Evolutionary conservation across 2,797 vertebrate species (phyloP).

Genomic region (Naso thynnoides): DNA sequence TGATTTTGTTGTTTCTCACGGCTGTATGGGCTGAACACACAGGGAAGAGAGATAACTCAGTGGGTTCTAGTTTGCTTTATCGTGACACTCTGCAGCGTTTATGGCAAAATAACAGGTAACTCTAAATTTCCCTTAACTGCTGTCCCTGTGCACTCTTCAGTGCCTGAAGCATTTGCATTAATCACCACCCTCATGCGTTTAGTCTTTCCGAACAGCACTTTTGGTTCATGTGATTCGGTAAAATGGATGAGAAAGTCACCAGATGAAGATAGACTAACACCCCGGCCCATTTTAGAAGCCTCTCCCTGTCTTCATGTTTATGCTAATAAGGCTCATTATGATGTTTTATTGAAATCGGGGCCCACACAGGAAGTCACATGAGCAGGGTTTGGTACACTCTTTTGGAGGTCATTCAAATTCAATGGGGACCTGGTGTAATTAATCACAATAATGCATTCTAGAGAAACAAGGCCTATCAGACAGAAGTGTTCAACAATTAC

Average conservation of each 20-base stretch:
- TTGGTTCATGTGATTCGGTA: slow-evolving; percentile 38
- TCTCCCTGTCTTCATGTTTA: slow-evolving; percentile 62
- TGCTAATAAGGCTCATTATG: slow-evolving; percentile 72
- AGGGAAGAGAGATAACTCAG: slow-evolving; percentile 41
- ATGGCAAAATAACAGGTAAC: slow-evolving; percentile 63
- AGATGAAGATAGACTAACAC: slow-evolving; percentile 35
- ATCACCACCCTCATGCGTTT: slow-evolving; percentile 43
- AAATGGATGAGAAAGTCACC: slow-evolving; percentile 53
- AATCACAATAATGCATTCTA: slow-evolving; percentile 75
- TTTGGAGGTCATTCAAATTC: slow-evolving; percentile 80
- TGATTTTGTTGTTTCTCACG: slow-evolving; percentile 31
- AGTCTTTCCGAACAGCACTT: slow-evolving; percentile 14
- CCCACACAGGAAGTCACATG: slow-evolving; percentile 64
- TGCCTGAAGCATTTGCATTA: slow-evolving; percentile 55
- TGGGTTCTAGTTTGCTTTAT: slow-evolving; percentile 46
- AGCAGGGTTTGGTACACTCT: slow-evolving; percentile 51
- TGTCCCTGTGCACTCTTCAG: slow-evolving; percentile 35
- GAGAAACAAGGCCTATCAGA: slow-evolving; percentile 55
- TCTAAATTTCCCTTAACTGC: slow-evolving; percentile 51
- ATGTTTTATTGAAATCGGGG: slow-evolving; percentile 66
- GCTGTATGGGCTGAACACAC: slow-evolving; percentile 42
- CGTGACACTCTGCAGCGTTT: slow-evolving; percentile 40
- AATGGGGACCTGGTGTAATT: slow-evolving; percentile 68
- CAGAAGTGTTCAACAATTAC: slow-evolving; percentile 44
- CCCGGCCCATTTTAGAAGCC: slow-evolving; percentile 35